Conservation (phyloP, 2,888 invertebrate genomes). For the Acrocyrtus sp. region DNA sequence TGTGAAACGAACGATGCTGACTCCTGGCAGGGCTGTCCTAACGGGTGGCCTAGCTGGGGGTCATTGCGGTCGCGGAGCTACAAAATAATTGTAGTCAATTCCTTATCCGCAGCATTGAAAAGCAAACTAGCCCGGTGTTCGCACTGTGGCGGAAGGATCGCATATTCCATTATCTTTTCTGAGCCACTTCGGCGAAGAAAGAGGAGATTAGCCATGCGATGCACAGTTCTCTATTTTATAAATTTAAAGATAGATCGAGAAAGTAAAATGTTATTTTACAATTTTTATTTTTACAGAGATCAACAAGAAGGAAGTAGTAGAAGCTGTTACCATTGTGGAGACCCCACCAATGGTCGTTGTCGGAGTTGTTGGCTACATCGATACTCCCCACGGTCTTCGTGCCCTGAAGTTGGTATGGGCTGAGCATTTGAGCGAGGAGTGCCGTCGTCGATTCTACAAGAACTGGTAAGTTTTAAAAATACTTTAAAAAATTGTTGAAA, state of each 20-base stretch:
- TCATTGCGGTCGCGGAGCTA: constrained; percentile 58
- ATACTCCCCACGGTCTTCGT: constrained; percentile 96
- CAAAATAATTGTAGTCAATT: constrained; percentile 57
- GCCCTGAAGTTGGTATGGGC: constrained; percentile 98
- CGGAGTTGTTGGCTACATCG: constrained; percentile 98
- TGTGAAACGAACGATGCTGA: constrained; percentile 60
- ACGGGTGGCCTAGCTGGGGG: constrained; percentile 46
- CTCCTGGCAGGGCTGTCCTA: constrained; percentile 45
- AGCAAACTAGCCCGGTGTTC: constrained; percentile 52
- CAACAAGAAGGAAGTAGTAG: constrained; percentile 99
- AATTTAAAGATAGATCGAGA: neutral
- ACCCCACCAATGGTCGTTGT: constrained; percentile 98
- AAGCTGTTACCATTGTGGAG: constrained; percentile 98
- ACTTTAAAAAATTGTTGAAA: neutral
- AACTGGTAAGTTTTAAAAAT: constrained; percentile 99
- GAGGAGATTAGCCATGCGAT: constrained; percentile 63
- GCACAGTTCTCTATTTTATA: constrained; percentile 48
- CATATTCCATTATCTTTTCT: constrained; percentile 63
- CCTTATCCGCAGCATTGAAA: constrained; percentile 60
- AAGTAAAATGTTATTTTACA: neutral
- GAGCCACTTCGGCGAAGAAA: constrained; percentile 60
- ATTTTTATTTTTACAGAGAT: constrained; percentile 76
- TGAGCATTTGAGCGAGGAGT: constrained; percentile 98
- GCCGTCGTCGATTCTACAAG: constrained; percentile 98
- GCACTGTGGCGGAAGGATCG: constrained; percentile 56